A percentile compares a stretch with the other conserved stretches of the same genome.
Evolutionary conservation across 2,113 vertebrate genomes (phyloP).

Genomic region (Electrona antarctica): DNA sequence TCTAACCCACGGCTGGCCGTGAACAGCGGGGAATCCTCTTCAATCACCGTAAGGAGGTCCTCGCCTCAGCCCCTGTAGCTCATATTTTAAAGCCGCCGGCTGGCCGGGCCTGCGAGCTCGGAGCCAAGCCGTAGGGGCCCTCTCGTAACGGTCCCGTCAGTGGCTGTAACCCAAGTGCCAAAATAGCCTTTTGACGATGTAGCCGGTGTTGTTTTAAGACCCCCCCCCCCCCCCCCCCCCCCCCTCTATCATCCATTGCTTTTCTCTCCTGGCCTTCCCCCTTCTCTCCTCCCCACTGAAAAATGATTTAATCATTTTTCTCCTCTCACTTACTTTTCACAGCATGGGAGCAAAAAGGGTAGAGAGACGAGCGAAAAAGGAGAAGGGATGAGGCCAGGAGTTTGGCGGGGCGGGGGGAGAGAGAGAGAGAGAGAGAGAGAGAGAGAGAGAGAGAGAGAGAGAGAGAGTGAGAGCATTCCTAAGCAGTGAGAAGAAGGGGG

Average conservation of each 20-base stretch:
- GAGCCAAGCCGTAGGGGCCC: conserved; percentile 74
- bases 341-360: conserved; percentile 67
- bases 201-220: conserved; percentile 80
- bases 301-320: conserved; percentile 81
- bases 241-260: background rate
- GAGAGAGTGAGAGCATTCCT: conserved; percentile 65
- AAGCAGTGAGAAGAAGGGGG: conserved; percentile 70
- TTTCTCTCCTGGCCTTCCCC: conserved; percentile 47
- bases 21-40: conserved; percentile 86
- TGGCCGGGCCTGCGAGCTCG: conserved; percentile 38
- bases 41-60: conserved; percentile 84
- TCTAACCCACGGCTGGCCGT: conserved; percentile 72
- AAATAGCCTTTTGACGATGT: conserved; percentile 84
- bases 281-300: conserved; percentile 42
- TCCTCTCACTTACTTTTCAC: conserved; percentile 83
- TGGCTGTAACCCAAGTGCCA: conserved; percentile 79
- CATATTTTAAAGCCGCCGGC: conserved; percentile 83
- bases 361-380: background rate
- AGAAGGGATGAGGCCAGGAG: background rate
- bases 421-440: conserved; percentile 31
- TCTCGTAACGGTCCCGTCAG: conserved; percentile 77
- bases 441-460: conserved; percentile 15
- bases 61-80: conserved; percentile 72
- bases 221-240: conserved; percentile 45
- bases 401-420: background rate